phyloP scores from a whole-genome alignment of 2,888 invertebrate species.

The Tenthredo amoena region DNA sequence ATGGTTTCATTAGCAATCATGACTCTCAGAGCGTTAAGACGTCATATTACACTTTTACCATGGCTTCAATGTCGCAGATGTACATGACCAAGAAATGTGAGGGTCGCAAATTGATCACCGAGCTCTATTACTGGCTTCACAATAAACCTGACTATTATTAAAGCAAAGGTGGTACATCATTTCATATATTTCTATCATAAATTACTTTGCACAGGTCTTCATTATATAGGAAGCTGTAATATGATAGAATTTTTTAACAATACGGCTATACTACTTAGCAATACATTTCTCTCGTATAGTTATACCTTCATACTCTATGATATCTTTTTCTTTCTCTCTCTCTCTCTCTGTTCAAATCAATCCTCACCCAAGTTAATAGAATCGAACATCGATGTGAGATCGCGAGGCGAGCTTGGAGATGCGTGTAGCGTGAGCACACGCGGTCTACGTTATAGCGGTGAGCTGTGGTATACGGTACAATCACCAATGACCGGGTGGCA shows the following conservation, averaged over 20 bases:
- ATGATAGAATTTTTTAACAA: background rate
- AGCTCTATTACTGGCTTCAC: background rate
- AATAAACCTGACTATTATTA: background rate
- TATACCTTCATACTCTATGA: background rate
- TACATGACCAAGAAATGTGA: background rate
- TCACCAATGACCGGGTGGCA: slow-evolving; percentile 78
- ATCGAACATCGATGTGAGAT: background rate
- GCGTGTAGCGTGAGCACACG: background rate
- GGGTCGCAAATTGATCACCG: slow-evolving; percentile 18
- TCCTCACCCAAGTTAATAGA: slow-evolving; percentile 11
- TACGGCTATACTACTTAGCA: background rate
- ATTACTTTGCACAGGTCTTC: background rate
- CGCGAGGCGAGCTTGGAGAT: background rate
- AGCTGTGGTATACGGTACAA: slow-evolving; percentile 68
- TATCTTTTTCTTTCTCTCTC: background rate
- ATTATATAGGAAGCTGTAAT: background rate
- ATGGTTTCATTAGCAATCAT: slow-evolving; percentile 9
- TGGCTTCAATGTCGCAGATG: background rate
- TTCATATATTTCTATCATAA: background rate
- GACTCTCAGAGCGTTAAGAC: background rate
- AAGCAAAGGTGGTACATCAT: background rate
- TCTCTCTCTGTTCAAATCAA: background rate
- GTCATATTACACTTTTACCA: background rate
- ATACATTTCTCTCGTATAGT: background rate
- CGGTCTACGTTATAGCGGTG: background rate